These are phyloP conservation scores for Gallirallus australis DNA, from an alignment of 2,797 vertebrate genomes.

Conservation along the genomic window DNA sequence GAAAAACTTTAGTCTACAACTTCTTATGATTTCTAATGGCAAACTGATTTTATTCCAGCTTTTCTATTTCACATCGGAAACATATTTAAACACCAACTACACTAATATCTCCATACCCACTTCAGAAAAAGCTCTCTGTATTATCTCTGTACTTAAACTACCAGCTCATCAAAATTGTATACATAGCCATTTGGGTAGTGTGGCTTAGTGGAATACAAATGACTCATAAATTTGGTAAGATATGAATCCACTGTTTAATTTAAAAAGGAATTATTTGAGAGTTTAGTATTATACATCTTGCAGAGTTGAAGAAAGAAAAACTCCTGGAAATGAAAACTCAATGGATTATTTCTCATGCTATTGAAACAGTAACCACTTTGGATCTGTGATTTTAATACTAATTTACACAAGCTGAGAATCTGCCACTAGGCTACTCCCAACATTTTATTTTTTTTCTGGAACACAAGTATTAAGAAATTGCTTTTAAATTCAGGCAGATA, in stretches of 20 bases:
- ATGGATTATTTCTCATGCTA: background rate
- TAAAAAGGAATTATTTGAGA: conserved; percentile 47
- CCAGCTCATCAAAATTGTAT: conserved; percentile 56
- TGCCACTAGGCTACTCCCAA: background rate
- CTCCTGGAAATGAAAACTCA: conserved; percentile 16
- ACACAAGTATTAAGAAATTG: conserved; percentile 5
- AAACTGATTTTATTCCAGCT: conserved; percentile 8
- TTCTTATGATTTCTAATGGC: background rate
- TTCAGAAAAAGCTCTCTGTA: conserved; percentile 42
- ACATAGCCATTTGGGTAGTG: conserved; percentile 44
- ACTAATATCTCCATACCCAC: conserved; percentile 32
- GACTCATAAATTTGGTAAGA: conserved; percentile 44
- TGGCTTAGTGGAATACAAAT: conserved; percentile 56
- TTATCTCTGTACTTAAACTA: conserved; percentile 54
- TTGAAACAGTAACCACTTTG: conserved; percentile 13
- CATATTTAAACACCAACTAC: conserved; percentile 28
- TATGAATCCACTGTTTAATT: conserved; percentile 50
- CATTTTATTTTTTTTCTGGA: background rate
- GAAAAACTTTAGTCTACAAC: conserved; percentile 17
- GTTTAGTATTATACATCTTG: conserved; percentile 14
- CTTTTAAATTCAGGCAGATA: conserved; percentile 7
- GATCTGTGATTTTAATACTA: conserved; percentile 15
- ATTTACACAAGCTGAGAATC: background rate
- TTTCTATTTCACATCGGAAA: conserved; percentile 35
- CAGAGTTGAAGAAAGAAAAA: conserved; percentile 24